These are phyloP conservation scores for Bellardia pandia DNA, from an alignment of 2,888 invertebrate species.

Conservation along the genomic window DNA sequence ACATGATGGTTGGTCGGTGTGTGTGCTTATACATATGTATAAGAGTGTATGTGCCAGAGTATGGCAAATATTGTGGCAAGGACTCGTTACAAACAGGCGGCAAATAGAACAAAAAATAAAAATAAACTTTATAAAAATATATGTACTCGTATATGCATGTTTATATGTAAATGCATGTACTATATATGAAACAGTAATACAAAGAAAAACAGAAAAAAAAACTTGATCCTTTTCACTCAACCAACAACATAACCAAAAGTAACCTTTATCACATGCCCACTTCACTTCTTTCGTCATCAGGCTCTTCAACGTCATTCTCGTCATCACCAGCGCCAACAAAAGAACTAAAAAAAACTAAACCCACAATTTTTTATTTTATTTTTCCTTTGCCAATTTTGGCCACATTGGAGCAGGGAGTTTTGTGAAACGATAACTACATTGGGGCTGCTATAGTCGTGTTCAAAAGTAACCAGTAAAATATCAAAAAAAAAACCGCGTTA, in stretches of 20 bases:
- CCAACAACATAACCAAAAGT: conserved; percentile 38
- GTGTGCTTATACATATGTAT: not conserved
- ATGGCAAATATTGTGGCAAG: conserved; percentile 30
- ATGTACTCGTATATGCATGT: not conserved
- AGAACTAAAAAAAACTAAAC: not conserved
- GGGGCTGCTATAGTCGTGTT: not conserved
- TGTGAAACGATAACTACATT: not conserved
- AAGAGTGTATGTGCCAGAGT: conserved; percentile 1
- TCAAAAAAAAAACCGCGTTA: not conserved
- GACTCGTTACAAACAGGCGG: not conserved
- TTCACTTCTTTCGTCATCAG: not conserved
- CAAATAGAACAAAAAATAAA: conserved; percentile 7
- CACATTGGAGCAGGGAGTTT: not conserved
- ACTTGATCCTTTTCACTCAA: conserved; percentile 5
- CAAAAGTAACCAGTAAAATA: not conserved
- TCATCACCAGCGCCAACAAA: conserved; percentile 26
- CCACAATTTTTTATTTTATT: conserved; percentile 18
- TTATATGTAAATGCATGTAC: not conserved
- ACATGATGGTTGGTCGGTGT: conserved; percentile 22
- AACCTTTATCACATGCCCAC: conserved; percentile 37
- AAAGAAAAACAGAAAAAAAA: not conserved
- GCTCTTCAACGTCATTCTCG: conserved; percentile 19
- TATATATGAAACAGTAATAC: not conserved
- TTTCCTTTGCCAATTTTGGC: not conserved
- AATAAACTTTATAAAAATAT: not conserved